These are phyloP conservation scores for Cephalopterus ornatus DNA, from an alignment of 2,113 vertebrate genomes.

Conservation along the genomic window DNA sequence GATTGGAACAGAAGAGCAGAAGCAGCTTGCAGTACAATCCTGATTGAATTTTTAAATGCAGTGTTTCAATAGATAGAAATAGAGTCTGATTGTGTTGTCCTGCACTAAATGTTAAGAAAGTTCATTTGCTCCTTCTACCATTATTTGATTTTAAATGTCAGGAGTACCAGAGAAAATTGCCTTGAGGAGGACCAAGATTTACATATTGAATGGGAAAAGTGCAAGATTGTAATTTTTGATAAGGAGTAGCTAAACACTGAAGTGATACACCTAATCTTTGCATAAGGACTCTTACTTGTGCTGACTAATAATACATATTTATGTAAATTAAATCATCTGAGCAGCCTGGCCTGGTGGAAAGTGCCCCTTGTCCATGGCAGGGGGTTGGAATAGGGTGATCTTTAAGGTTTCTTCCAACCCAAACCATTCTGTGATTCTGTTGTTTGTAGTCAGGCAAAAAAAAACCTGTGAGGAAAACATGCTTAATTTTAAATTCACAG, in stretches of 20 bases:
- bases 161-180: not conserved
- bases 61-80: not conserved
- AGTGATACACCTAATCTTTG: not conserved
- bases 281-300: not conserved
- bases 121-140: not conserved
- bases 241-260: not conserved
- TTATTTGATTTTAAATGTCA: not conserved
- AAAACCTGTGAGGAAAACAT: not conserved
- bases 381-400: not conserved
- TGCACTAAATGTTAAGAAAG: not conserved
- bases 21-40: not conserved
- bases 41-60: not conserved
- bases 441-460: not conserved
- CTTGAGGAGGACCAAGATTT: not conserved
- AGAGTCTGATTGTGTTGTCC: not conserved
- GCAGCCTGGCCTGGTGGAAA: not conserved
- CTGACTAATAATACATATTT: accelerated
- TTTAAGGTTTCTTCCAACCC: not conserved
- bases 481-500: not conserved
- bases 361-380: not conserved
- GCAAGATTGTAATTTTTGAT: not conserved
- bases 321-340: not conserved
- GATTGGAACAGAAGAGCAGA: not conserved
- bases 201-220: not conserved
- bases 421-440: not conserved